Conservation (phyloP, 2,113 vertebrate genomes). For the Dinomys branickii region DNA sequence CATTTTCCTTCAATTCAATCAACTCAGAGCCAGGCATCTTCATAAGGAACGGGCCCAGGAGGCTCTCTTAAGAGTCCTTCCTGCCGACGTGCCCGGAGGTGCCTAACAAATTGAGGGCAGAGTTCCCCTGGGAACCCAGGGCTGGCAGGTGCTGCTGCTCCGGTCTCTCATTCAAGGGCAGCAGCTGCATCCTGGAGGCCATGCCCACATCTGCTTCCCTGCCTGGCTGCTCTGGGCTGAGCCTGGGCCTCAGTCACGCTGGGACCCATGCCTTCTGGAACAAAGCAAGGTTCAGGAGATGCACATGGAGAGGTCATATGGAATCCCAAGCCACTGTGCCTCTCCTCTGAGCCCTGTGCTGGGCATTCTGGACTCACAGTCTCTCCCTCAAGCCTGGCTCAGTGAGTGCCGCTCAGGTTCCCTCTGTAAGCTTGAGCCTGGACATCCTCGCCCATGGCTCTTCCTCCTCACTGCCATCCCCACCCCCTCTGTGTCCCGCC, state of each 20-base stretch:
- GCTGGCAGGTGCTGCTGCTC: background rate
- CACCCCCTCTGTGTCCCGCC: accelerated
- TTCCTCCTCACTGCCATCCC: background rate
- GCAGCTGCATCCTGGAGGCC: background rate
- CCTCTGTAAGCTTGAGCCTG: background rate
- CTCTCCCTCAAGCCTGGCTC: background rate
- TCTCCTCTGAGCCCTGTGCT: background rate
- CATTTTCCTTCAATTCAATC: slow-evolving; percentile 23
- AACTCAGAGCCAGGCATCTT: background rate
- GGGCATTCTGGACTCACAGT: background rate
- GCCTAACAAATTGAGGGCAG: background rate
- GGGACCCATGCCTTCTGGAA: background rate
- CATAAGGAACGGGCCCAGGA: background rate
- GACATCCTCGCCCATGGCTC: accelerated
- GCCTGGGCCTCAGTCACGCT: background rate
- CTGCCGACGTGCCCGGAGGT: background rate
- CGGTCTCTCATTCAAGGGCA: background rate
- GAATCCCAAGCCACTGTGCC: background rate
- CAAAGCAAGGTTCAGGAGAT: background rate
- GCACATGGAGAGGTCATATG: background rate
- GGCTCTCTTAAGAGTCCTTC: background rate
- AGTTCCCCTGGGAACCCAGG: background rate
- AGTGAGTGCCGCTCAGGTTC: accelerated
- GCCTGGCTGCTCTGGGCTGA: background rate
- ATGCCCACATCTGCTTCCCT: background rate